These are phyloP conservation scores for Pangasius sanitwongsei DNA, from an alignment of 2,797 vertebrate species.

Conservation along the genomic window DNA sequence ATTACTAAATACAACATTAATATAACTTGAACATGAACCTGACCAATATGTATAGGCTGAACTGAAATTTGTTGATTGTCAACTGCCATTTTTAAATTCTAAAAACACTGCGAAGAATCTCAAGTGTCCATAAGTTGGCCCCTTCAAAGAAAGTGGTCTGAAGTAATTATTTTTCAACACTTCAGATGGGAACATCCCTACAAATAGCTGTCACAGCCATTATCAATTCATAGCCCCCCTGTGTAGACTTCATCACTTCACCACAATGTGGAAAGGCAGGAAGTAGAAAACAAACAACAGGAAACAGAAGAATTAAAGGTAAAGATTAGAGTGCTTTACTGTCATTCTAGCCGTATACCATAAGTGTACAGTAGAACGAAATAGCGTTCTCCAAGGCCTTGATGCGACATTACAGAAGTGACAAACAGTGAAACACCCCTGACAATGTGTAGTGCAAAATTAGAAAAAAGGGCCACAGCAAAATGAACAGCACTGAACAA, in stretches of 20 bases:
- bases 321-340: neutral
- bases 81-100: neutral
- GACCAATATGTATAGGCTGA: neutral
- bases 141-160: neutral
- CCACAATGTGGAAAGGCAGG: slow-evolving; percentile 1
- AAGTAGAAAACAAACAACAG: slow-evolving; percentile 10
- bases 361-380: neutral
- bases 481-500: neutral
- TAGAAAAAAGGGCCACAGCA: no score
- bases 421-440: neutral
- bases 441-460: neutral
- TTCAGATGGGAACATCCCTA: neutral
- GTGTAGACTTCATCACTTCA: slow-evolving; percentile 3
- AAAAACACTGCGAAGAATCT: slow-evolving; percentile 1
- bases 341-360: neutral
- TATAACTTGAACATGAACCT: neutral
- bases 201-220: slow-evolving; percentile 34
- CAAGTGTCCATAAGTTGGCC: neutral
- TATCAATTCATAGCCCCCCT: neutral
- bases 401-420: neutral
- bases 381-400: neutral
- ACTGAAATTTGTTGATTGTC: neutral
- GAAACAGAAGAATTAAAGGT: neutral
- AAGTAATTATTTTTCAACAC: slow-evolving; percentile 32
- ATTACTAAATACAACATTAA: neutral